Evolutionary conservation across 2,888 invertebrate genomes (phyloP).

Genomic region (Nomada ferruginata): DNA sequence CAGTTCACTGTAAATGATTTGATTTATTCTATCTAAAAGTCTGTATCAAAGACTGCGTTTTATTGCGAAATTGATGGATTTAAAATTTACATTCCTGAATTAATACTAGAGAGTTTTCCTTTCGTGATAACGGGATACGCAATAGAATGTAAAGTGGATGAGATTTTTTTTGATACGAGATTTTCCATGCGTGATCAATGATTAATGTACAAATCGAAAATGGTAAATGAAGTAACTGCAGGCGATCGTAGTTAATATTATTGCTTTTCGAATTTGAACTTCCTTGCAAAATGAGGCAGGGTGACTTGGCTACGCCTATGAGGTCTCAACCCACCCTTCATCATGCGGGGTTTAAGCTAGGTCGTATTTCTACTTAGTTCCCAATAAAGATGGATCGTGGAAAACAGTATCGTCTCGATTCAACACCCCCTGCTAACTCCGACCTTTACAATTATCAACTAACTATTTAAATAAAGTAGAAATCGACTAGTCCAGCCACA

Average conservation of each 20-base stretch:
- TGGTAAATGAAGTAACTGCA: no score
- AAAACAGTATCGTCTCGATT: constrained; percentile 68
- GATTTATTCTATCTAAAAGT: not conserved
- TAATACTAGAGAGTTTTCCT: no score
- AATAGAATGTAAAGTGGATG: no score
- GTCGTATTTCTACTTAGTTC: constrained; percentile 72
- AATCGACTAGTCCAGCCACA: not conserved
- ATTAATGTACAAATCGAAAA: no score
- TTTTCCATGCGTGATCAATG: no score
- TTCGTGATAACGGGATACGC: no score
- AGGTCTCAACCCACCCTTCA: constrained; percentile 51
- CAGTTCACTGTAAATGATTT: not conserved
- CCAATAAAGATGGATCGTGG: constrained; percentile 71
- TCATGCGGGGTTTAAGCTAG: constrained; percentile 64
- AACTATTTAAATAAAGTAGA: constrained; percentile 36
- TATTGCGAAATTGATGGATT: no score
- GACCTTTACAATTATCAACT: constrained; percentile 48
- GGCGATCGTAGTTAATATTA: not conserved
- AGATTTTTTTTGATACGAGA: no score
- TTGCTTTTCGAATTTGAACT: not conserved
- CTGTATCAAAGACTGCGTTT: no score
- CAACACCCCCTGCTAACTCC: constrained; percentile 31
- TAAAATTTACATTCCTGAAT: no score
- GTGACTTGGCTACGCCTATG: constrained; percentile 58
- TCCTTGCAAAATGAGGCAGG: not conserved